Evolutionary conservation across 2,888 invertebrate genomes (phyloP).

Genomic region (Drosophila prostipennis): DNA sequence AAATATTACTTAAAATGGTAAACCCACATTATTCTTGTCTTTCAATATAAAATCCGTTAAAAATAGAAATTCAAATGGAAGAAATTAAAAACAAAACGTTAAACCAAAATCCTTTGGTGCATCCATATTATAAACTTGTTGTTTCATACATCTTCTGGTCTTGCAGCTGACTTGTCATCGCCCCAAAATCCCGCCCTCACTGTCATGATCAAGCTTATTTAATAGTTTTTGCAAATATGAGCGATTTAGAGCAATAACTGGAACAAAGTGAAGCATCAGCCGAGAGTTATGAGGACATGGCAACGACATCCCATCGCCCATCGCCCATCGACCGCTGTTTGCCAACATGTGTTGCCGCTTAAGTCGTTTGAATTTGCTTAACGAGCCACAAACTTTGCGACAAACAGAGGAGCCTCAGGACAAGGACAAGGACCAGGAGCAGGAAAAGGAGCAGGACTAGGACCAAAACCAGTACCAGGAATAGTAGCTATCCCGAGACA

Average conservation of each 20-base stretch:
- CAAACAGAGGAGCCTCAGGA: slow-evolving; percentile 60
- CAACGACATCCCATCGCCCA: slow-evolving; percentile 18
- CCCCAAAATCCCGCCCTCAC: slow-evolving; percentile 5
- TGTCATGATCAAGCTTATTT: slow-evolving; percentile 64
- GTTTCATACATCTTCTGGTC: too few species aligned
- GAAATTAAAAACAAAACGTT: too few species aligned
- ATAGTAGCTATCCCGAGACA: slow-evolving; percentile 23
- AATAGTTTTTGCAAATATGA: slow-evolving; percentile 64
- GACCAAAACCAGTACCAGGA: slow-evolving; percentile 18
- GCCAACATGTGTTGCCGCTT: slow-evolving; percentile 78
- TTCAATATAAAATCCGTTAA: too few species aligned
- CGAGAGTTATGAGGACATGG: slow-evolving; percentile 46
- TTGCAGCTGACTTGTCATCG: slow-evolving; percentile 29
- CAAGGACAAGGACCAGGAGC: slow-evolving; percentile 21
- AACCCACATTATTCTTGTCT: too few species aligned
- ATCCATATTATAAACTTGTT: background rate
- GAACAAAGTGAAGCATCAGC: slow-evolving; percentile 49
- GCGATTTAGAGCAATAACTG: slow-evolving; percentile 68
- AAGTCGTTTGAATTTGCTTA: slow-evolving; percentile 80
- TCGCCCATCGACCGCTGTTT: slow-evolving; percentile 57
- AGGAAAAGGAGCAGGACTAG: background rate
- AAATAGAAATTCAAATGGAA: too few species aligned
- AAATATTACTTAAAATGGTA: too few species aligned
- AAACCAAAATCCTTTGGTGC: too few species aligned
- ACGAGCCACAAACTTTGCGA: slow-evolving; percentile 80